These are phyloP conservation scores for Epistrophella euchroma DNA, from an alignment of 2,888 invertebrate genomes.

Conservation along the genomic window DNA sequence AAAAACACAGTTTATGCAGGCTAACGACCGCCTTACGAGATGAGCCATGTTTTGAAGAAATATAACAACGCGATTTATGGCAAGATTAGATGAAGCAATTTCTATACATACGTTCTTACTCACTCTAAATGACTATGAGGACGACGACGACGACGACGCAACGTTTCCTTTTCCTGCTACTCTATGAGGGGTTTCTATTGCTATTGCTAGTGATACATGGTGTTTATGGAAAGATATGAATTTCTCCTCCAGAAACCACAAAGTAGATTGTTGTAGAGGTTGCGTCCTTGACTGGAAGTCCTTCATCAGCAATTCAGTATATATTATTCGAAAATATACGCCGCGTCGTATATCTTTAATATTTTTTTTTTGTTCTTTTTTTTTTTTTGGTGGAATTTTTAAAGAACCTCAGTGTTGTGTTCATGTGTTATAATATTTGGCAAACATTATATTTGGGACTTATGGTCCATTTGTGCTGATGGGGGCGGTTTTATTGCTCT, in stretches of 20 bases:
- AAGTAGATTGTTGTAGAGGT: constrained; percentile 15
- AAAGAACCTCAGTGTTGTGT: constrained; percentile 29
- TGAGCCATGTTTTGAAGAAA: constrained; percentile 50
- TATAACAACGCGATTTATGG: constrained; percentile 54
- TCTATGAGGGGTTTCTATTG: neutral
- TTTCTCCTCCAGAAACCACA: neutral
- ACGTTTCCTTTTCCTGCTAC: constrained; percentile 4
- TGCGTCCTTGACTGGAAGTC: constrained; percentile 23
- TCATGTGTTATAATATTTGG: constrained; percentile 37
- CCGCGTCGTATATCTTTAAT: constrained; percentile 22
- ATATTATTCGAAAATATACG: constrained; percentile 8
- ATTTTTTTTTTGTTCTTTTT: constrained; percentile 5
- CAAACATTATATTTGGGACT: constrained; percentile 37
- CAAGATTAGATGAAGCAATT: constrained; percentile 34
- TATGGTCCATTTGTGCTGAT: constrained; percentile 44
- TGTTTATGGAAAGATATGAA: constrained; percentile 4
- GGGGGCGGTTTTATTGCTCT: constrained; percentile 33
- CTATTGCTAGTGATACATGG: constrained; percentile 21
- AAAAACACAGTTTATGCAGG: constrained; percentile 42
- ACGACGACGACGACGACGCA: neutral
- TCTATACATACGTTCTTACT: neutral
- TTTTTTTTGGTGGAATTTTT: constrained; percentile 17
- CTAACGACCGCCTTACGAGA: constrained; percentile 49
- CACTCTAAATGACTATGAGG: neutral
- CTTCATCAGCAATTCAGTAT: constrained; percentile 12